Conservation (phyloP, 1,140 invertebrate species). For the Armadillidium nasatum region DNA sequence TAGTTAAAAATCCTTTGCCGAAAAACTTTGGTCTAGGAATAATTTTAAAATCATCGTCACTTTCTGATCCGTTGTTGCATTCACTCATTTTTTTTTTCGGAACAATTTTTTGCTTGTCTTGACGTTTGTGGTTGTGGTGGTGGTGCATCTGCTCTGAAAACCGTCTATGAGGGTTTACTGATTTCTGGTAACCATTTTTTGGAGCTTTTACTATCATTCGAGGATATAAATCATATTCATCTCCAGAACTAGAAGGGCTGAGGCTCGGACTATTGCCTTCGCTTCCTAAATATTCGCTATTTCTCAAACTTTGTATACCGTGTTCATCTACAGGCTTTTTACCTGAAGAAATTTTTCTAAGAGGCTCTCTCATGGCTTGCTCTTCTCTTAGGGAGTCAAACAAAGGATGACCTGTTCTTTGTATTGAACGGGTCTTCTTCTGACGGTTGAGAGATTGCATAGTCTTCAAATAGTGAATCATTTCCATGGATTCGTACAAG, state of each 20-base stretch:
- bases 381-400: slow-evolving; percentile 40
- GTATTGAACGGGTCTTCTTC: slow-evolving; percentile 34
- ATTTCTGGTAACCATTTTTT: neutral
- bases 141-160: slow-evolving; percentile 1
- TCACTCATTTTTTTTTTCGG: neutral
- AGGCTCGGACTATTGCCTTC: slow-evolving; percentile 36
- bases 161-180: neutral
- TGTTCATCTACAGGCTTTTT: slow-evolving; percentile 12
- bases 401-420: slow-evolving; percentile 41
- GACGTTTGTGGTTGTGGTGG: slow-evolving; percentile 21
- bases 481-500: slow-evolving; percentile 41
- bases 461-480: slow-evolving; percentile 41
- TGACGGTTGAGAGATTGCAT: slow-evolving; percentile 34
- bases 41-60: slow-evolving; percentile 27
- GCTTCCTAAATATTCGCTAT: neutral
- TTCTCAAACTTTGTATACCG: neutral
- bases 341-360: slow-evolving; percentile 1
- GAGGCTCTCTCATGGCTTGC: slow-evolving; percentile 32
- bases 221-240: slow-evolving; percentile 33
- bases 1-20: neutral
- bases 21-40: slow-evolving; percentile 28
- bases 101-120: neutral
- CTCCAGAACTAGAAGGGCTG: slow-evolving; percentile 41
- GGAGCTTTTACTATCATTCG: neutral
- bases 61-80: slow-evolving; percentile 20